Conservation (phyloP, 2,888 invertebrate genomes). For the Drosophila borealis region DNA sequence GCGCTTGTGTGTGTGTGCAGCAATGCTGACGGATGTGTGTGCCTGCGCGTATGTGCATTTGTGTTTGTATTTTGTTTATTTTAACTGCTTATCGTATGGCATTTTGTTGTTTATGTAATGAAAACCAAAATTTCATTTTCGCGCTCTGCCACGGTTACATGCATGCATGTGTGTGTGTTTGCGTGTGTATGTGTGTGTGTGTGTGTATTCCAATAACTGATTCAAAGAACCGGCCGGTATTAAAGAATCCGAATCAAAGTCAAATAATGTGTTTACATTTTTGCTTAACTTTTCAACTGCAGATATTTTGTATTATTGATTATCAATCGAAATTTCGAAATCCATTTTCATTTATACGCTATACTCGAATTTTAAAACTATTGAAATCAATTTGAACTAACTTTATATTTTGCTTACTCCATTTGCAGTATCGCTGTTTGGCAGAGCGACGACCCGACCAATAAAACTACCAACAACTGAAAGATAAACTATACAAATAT, state of each 20-base stretch:
- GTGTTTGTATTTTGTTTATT: constrained; percentile 53
- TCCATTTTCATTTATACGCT: no score
- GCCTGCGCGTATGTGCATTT: constrained; percentile 14
- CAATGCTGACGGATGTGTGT: constrained; percentile 11
- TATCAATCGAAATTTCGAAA: neutral
- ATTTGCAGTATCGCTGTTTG: constrained; percentile 32
- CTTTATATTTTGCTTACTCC: neutral
- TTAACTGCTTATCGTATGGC: constrained; percentile 25
- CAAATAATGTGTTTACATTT: constrained; percentile 1
- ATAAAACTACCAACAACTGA: constrained; percentile 9
- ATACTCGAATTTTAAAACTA: neutral
- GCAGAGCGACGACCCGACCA: constrained; percentile 17
- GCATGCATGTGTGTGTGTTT: neutral
- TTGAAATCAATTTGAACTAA: neutral
- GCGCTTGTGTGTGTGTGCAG: constrained; percentile 7
- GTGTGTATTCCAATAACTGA: neutral
- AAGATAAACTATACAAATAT: constrained; percentile 1
- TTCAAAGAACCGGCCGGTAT: constrained; percentile 16
- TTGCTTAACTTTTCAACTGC: no score
- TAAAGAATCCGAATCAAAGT: neutral
- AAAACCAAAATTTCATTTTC: constrained; percentile 25
- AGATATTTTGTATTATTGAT: neutral
- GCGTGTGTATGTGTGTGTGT: neutral
- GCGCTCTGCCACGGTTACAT: constrained; percentile 8
- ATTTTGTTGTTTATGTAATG: constrained; percentile 58